phyloP scores from a whole-genome alignment of 53 echinoderm and acorn worm genomes.

The Holothuria scabra region DNA sequence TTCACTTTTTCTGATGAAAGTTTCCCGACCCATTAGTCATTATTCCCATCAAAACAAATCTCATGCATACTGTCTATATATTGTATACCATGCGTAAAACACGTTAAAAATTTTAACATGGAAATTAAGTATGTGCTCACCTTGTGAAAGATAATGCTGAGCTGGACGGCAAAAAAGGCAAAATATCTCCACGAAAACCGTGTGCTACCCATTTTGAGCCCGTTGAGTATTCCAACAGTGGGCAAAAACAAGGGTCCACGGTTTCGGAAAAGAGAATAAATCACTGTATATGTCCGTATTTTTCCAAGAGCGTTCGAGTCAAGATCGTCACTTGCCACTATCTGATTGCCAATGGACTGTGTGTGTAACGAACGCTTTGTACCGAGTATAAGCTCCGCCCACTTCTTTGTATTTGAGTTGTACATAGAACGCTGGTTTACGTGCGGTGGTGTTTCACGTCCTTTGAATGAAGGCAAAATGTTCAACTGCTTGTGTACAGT shows the following conservation, averaged over 20 bases:
- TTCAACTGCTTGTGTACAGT: no score
- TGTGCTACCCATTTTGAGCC: constrained; percentile 78
- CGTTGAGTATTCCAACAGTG: constrained; percentile 52
- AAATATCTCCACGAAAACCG: constrained; percentile 92
- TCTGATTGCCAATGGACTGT: constrained; percentile 43
- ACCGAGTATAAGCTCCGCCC: constrained; percentile 36
- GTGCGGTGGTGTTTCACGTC: constrained; percentile 1
- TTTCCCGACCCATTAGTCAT: no score
- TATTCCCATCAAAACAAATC: no score
- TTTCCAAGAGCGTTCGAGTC: constrained; percentile 22
- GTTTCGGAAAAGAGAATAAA: constrained; percentile 34
- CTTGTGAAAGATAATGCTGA: constrained; percentile 82
- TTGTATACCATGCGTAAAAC: constrained; percentile 14
- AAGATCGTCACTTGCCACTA: constrained; percentile 25
- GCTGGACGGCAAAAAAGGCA: constrained; percentile 84
- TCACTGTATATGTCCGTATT: constrained; percentile 50
- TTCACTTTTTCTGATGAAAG: no score
- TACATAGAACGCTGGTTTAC: background rate
- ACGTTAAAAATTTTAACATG: constrained; percentile 31
- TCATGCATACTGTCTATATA: background rate
- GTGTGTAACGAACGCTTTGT: constrained; percentile 38
- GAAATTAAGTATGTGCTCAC: constrained; percentile 56
- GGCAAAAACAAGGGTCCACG: constrained; percentile 45
- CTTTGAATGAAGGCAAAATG: no score
- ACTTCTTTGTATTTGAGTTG: background rate